These are phyloP conservation scores for Forbesichthys papilliferus DNA, from an alignment of 2,113 vertebrate species.

Conservation along the genomic window DNA sequence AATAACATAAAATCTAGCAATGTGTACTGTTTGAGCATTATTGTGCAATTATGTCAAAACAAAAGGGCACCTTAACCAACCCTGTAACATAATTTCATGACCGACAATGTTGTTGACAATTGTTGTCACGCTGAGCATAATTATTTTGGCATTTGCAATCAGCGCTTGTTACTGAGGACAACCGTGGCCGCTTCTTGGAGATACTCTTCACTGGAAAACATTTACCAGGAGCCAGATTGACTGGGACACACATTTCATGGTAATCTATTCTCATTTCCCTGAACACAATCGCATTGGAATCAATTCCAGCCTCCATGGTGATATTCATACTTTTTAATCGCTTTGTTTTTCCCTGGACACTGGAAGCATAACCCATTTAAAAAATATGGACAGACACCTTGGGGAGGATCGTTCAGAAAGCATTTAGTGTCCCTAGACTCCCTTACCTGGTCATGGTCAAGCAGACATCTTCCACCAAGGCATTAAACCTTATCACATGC, in stretches of 20 bases:
- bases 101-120: background rate
- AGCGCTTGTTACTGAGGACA: conserved; percentile 2
- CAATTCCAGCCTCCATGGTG: conserved; percentile 18
- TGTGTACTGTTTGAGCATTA: too few species aligned
- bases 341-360: conserved; percentile 30
- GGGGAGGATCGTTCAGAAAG: conserved; percentile 5
- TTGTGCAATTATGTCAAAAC: too few species aligned
- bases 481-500: conserved; percentile 19
- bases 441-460: conserved; percentile 16
- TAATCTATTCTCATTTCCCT: conserved; percentile 15
- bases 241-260: conserved; percentile 30
- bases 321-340: conserved; percentile 37
- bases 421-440: background rate
- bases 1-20: too few species aligned
- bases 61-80: too few species aligned
- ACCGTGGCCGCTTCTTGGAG: conserved; percentile 14
- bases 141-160: conserved; percentile 41
- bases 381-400: conserved; percentile 19
- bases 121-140: conserved; percentile 16
- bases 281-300: conserved; percentile 37
- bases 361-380: conserved; percentile 28
- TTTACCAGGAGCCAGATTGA: conserved; percentile 18
- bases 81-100: background rate
- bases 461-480: conserved; percentile 17
- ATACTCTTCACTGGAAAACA: conserved; percentile 40